Percentiles rank a stretch among this genome's conserved stretches.
Conservation (phyloP, 2,888 invertebrate genomes). For the Cepaea hortensis region DNA sequence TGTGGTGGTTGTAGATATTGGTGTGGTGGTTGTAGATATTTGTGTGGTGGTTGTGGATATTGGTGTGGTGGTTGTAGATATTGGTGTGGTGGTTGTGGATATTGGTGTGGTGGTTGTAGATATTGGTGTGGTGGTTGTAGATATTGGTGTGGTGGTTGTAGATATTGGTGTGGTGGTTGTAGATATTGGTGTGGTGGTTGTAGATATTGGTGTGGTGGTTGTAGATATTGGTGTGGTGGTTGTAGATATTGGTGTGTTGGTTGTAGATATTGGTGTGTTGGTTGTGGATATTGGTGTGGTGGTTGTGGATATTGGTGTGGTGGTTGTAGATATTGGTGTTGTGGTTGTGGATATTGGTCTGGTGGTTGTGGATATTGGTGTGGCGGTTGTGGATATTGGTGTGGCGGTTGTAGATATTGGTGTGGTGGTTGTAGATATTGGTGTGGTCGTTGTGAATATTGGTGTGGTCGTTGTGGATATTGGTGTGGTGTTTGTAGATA, state of each 20-base stretch:
- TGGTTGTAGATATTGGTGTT: background rate
- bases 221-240: background rate
- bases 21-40: no score
- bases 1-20: no score
- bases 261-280: background rate
- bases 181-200: conserved; percentile 13
- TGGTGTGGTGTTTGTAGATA: no score
- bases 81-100: background rate
- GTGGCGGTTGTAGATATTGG: background rate
- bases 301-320: conserved; percentile 1
- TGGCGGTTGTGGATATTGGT: conserved; percentile 6
- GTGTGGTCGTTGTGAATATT: background rate
- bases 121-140: background rate
- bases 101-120: background rate
- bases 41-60: background rate
- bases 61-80: background rate
- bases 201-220: no score
- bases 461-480: background rate
- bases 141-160: no score
- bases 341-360: background rate
- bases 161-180: background rate
- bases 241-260: no score
- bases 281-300: conserved; percentile 12
- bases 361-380: conserved; percentile 3
- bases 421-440: background rate